A percentile compares a stretch with the other conserved stretches of the same genome.
These are phyloP conservation scores for Sitta europaea DNA, from an alignment of 2,113 vertebrate species.

Conservation along the genomic window DNA sequence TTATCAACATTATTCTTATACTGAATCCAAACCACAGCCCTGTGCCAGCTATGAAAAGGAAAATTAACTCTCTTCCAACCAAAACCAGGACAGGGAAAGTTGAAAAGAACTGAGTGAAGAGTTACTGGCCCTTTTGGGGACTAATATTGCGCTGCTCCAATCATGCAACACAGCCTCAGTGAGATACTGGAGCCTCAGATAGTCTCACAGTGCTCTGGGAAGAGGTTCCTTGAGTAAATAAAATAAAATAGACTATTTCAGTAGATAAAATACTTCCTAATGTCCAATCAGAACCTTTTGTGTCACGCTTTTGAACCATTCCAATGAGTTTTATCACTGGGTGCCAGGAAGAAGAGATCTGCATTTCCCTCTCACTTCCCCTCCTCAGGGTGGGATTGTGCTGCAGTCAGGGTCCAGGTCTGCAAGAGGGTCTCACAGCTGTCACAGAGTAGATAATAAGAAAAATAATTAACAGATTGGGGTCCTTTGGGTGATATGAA, in stretches of 20 bases:
- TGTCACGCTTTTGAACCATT: neutral
- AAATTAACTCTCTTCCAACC: neutral
- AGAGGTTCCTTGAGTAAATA: neutral
- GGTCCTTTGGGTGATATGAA: neutral
- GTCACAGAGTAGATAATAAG: neutral
- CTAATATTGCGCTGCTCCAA: neutral
- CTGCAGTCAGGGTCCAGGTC: neutral
- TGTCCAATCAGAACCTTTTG: neutral
- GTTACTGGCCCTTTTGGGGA: neutral
- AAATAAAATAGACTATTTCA: neutral
- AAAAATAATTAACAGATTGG: constrained; percentile 11
- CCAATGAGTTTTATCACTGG: neutral
- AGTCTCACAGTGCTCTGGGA: neutral
- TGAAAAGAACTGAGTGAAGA: neutral
- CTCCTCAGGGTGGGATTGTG: neutral
- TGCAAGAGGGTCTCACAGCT: neutral
- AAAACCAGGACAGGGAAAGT: neutral
- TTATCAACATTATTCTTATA: neutral
- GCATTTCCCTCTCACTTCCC: neutral
- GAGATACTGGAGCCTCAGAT: neutral
- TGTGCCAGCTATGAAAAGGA: neutral
- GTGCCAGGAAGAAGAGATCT: neutral
- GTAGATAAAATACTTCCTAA: neutral
- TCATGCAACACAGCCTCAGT: neutral
- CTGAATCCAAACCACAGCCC: neutral